Evolutionary conservation across 2,113 vertebrate species (phyloP).

Genomic region (Psophia crepitans): DNA sequence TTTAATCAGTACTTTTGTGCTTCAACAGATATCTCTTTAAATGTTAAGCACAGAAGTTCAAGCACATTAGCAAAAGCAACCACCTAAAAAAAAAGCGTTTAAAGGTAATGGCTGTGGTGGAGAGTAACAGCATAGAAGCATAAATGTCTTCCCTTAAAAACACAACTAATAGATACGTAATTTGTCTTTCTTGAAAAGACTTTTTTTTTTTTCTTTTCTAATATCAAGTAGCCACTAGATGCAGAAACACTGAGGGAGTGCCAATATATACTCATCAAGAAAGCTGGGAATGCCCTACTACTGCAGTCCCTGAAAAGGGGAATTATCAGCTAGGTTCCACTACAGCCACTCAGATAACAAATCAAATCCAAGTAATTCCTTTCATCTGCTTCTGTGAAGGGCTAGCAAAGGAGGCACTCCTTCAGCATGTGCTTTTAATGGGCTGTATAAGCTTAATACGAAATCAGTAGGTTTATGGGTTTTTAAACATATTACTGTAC

Average conservation of each 20-base stretch:
- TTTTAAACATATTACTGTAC: neutral
- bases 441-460: neutral
- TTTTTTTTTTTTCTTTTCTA: neutral
- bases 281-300: neutral
- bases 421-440: neutral
- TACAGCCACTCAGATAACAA: neutral
- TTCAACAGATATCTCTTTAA: neutral
- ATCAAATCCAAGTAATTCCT: neutral
- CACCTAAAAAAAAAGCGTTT: neutral
- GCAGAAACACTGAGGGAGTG: neutral
- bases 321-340: neutral
- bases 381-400: neutral
- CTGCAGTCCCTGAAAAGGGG: neutral
- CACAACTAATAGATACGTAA: rapidly evolving
- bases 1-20: neutral
- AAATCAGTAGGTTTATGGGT: neutral
- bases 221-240: neutral
- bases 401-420: neutral
- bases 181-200: neutral
- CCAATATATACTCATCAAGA: neutral
- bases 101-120: neutral
- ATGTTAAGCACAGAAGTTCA: neutral
- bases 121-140: neutral
- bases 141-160: neutral
- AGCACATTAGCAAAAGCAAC: neutral